phyloP scores from a whole-genome alignment of 2,113 vertebrate species.

The Camelus dromedarius region DNA sequence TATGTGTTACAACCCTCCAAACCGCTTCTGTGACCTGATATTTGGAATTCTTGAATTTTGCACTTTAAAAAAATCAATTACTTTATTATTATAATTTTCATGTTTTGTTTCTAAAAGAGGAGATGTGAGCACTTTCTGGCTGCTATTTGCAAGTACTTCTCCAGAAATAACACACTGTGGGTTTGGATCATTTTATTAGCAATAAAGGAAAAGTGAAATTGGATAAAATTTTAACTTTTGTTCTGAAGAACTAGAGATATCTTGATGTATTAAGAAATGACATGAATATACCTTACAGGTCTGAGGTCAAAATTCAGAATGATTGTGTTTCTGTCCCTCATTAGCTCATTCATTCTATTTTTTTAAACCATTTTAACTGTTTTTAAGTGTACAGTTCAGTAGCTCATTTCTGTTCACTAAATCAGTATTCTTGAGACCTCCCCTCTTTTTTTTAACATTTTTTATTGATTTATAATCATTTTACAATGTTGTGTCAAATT shows the following conservation, averaged over 20 bases:
- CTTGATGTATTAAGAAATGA: slow-evolving; percentile 41
- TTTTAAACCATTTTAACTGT: neutral
- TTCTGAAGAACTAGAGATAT: slow-evolving; percentile 69
- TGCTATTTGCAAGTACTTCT: slow-evolving; percentile 78
- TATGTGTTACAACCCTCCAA: slow-evolving; percentile 66
- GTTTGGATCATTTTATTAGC: slow-evolving; percentile 75
- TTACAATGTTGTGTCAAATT: too few relatives aligned
- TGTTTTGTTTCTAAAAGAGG: slow-evolving; percentile 80
- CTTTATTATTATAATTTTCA: slow-evolving; percentile 82
- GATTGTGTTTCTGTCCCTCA: slow-evolving; percentile 39
- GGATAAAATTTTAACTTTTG: slow-evolving; percentile 70
- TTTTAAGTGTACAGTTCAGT: neutral
- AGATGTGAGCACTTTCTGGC: slow-evolving; percentile 73
- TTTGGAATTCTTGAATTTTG: slow-evolving; percentile 79
- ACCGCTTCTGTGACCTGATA: slow-evolving; percentile 71
- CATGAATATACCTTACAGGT: neutral
- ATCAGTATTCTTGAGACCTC: neutral
- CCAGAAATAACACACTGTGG: slow-evolving; percentile 80
- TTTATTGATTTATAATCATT: too few relatives aligned
- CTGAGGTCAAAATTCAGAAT: slow-evolving; percentile 58
- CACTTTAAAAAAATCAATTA: slow-evolving; percentile 79
- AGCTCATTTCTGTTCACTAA: slow-evolving; percentile 5
- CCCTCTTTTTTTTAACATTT: neutral
- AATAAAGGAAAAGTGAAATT: slow-evolving; percentile 76
- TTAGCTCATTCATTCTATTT: slow-evolving; percentile 15